These are phyloP conservation scores for Prionace glauca DNA, from an alignment of 2,797 vertebrate species.

Conservation along the genomic window DNA sequence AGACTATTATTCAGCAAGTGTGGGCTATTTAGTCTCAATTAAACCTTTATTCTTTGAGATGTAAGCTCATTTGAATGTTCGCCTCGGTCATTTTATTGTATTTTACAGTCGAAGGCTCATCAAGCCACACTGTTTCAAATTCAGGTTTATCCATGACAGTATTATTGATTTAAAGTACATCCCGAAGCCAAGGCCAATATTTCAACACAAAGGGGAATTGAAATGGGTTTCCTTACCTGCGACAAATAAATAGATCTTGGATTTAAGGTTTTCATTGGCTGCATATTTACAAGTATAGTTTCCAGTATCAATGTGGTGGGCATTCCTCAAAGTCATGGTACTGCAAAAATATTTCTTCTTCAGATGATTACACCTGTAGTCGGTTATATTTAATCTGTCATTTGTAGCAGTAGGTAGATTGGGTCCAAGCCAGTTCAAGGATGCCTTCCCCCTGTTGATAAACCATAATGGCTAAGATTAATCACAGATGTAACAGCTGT, in stretches of 20 bases:
- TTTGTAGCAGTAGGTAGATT: slow-evolving; percentile 42
- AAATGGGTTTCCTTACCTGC: slow-evolving; percentile 20
- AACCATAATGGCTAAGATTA: slow-evolving; percentile 27
- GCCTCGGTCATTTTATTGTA: neutral
- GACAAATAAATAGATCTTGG: slow-evolving; percentile 24
- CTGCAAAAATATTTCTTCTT: slow-evolving; percentile 8
- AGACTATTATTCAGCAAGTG: neutral
- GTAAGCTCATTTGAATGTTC: neutral
- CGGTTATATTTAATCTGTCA: slow-evolving; percentile 41
- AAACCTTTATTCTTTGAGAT: no score
- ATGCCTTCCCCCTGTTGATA: slow-evolving; percentile 60
- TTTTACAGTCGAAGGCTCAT: neutral
- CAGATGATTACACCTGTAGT: neutral
- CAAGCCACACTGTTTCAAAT: neutral
- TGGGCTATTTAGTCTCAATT: neutral
- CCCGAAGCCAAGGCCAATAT: neutral
- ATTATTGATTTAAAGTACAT: neutral
- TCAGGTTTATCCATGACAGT: neutral
- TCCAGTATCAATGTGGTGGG: slow-evolving; percentile 64
- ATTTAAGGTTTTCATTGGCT: neutral
- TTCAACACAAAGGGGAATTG: neutral
- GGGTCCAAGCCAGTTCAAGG: slow-evolving; percentile 61
- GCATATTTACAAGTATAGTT: slow-evolving; percentile 61
- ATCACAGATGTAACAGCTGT: neutral
- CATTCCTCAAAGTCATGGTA: slow-evolving; percentile 53